Evolutionary conservation across 2,113 vertebrate genomes (phyloP), one percentile per base, ranked within the genome.

Genomic region (Nyctereutes procyonoides): DNA sequence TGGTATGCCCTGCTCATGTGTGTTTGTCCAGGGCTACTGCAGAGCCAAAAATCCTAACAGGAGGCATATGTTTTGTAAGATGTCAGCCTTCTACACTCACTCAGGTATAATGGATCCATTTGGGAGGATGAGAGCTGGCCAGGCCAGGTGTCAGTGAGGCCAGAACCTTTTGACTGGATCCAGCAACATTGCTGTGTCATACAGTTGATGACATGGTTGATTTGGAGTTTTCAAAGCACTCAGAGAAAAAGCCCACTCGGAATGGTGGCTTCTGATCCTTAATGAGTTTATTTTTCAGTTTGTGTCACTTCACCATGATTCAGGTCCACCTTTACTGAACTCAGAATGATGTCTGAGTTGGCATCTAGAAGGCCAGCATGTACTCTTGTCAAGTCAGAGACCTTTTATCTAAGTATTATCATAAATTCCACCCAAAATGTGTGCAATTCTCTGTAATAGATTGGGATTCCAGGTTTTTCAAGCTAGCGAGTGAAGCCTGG

Each of bases 41-140:
- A 30, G 8, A 32, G 77, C 65, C 85, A 73, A 1, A 90, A 3
- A 4, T 9, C 12, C 77, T 53, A 73, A 20, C 48, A 35, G 67
- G 43, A 20, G n/a, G 43, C 22, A 17, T 12, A 14, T 58, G 2
- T 74, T 55, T 55, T 32, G 19, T 32, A n/a, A 43, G 67, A 22
- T 30, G 7, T 30, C 28, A 12, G 9, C 20, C n/a, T 53, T 55
- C 1, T 3, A 8, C 38, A 0, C 22, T 13, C 43, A 12, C 48
- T 58, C 28, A 12, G 74, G 16, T 35, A 26, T 19, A 6, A n/a
- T 4, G 58, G 74, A 19, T 43, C 35, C 55, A 3, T 12, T 15
- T 56, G 69, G 58, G 26, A 90, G 79, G 19, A 3, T 2, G 8
- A 56, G 11, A 20, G 67, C 30, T 3, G n/a, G 13, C 14, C 43